phyloP scores from a whole-genome alignment of 2,113 vertebrate genomes.

The Anarhynchus alexandrinus region DNA sequence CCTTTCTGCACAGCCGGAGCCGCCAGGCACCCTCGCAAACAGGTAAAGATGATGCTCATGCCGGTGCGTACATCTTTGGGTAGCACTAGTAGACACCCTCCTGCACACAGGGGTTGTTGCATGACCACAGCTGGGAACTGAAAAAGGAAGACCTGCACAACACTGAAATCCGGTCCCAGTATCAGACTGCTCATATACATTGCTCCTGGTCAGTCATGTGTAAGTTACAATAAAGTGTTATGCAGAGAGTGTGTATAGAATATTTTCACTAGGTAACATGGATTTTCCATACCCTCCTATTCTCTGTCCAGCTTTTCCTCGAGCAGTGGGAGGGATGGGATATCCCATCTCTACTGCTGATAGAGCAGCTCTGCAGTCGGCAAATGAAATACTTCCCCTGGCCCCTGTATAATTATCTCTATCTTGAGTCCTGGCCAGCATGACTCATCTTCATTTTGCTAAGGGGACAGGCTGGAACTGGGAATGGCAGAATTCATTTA shows the following conservation, averaged over 20 bases:
- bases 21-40: background rate
- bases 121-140: background rate
- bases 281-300: background rate
- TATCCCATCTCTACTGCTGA: background rate
- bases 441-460: conserved; percentile 69
- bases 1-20: background rate
- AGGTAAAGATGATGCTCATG: background rate
- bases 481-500: conserved; percentile 78
- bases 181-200: background rate
- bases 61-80: rapidly evolving
- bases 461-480: conserved; percentile 66
- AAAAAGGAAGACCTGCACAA: background rate
- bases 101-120: background rate
- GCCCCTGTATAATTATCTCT: conserved; percentile 66
- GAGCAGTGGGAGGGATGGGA: background rate
- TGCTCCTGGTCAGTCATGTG: background rate
- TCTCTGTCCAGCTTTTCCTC: background rate
- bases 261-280: background rate
- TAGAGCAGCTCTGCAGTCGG: background rate
- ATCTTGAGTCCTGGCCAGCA: conserved; percentile 47
- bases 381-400: background rate
- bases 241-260: background rate
- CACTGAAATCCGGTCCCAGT: background rate
- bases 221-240: background rate
- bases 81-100: background rate